Percentiles rank a stretch among this genome's conserved stretches.
phyloP scores from a whole-genome alignment of 2,113 vertebrate genomes.

The Sinocyclocheilus rhinocerous region DNA sequence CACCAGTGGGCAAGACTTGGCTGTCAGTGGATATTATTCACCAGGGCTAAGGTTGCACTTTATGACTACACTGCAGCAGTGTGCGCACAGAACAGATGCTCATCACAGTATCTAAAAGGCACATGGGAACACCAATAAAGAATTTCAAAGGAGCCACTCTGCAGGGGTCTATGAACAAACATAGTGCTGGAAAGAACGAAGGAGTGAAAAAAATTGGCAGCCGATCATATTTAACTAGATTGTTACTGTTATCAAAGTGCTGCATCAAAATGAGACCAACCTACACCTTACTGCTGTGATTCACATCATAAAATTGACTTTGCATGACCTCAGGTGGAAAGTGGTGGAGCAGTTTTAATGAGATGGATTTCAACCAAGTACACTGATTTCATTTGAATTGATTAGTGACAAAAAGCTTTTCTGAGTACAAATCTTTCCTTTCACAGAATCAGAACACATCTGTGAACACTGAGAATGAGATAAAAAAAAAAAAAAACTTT shows the following conservation, averaged over 20 bases:
- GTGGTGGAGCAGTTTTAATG: background rate
- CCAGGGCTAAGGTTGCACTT: constrained; percentile 42
- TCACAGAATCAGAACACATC: background rate
- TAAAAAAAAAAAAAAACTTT: too few relatives aligned
- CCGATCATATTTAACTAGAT: constrained; percentile 32
- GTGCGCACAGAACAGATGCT: constrained; percentile 51
- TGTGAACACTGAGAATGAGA: background rate
- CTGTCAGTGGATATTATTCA: constrained; percentile 43
- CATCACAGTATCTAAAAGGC: constrained; percentile 41
- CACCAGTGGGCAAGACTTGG: constrained; percentile 21
- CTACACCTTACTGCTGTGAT: constrained; percentile 38
- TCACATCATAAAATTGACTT: constrained; percentile 28
- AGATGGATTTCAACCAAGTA: constrained; percentile 8
- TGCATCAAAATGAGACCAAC: constrained; percentile 31
- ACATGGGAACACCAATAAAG: constrained; percentile 25
- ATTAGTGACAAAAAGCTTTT: constrained; percentile 16
- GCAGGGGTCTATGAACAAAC: constrained; percentile 48
- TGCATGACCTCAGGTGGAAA: constrained; percentile 5
- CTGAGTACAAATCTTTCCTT: background rate
- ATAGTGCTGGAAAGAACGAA: constrained; percentile 21
- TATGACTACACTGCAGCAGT: constrained; percentile 38
- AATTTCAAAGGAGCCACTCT: constrained; percentile 49
- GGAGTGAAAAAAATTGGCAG: constrained; percentile 19
- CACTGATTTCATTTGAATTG: background rate
- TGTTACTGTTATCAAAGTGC: constrained; percentile 11